These are phyloP conservation scores for Drosophila infuscata DNA, from an alignment of 2,888 invertebrate species.

Conservation along the genomic window DNA sequence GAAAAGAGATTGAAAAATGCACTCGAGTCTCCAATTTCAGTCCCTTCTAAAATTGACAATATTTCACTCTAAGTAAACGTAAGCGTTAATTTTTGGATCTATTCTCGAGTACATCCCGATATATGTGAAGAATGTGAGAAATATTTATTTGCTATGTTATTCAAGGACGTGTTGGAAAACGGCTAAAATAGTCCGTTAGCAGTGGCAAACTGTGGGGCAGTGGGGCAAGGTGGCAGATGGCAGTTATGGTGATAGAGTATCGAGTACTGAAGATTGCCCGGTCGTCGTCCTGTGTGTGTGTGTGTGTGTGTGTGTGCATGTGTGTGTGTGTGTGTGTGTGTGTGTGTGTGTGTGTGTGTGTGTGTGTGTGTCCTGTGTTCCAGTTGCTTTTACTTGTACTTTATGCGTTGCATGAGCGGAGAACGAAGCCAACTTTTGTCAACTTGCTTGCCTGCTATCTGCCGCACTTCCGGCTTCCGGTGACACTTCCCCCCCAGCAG, in stretches of 20 bases:
- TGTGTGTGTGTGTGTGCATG: too few species aligned
- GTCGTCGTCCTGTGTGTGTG: conserved; percentile 16
- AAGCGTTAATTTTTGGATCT: not conserved
- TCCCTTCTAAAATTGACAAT: not conserved
- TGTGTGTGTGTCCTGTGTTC: conserved; percentile 10
- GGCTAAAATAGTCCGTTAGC: not conserved
- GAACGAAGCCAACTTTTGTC: conserved; percentile 59
- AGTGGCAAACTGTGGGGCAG: not conserved
- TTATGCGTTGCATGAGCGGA: conserved; percentile 28
- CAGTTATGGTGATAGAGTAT: not conserved
- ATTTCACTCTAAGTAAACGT: not conserved
- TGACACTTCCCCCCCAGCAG: conserved; percentile 65
- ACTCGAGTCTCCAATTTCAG: not conserved
- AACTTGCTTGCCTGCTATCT: conserved; percentile 64
- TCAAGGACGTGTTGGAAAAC: not conserved
- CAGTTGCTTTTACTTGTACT: conserved; percentile 35
- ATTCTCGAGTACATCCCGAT: not conserved
- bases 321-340: too few species aligned
- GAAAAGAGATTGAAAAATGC: not conserved
- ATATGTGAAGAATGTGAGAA: not conserved
- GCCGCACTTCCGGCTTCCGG: conserved; percentile 77
- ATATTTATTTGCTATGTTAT: not conserved
- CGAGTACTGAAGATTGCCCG: conserved; percentile 12
- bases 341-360: too few species aligned
- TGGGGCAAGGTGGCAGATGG: not conserved